Percentiles rank a stretch among this genome's conserved stretches.
Evolutionary conservation across 37 sponge, comb jelly and placozoan genomes (phyloP).

Genomic region (Bolinopsis microptera): DNA sequence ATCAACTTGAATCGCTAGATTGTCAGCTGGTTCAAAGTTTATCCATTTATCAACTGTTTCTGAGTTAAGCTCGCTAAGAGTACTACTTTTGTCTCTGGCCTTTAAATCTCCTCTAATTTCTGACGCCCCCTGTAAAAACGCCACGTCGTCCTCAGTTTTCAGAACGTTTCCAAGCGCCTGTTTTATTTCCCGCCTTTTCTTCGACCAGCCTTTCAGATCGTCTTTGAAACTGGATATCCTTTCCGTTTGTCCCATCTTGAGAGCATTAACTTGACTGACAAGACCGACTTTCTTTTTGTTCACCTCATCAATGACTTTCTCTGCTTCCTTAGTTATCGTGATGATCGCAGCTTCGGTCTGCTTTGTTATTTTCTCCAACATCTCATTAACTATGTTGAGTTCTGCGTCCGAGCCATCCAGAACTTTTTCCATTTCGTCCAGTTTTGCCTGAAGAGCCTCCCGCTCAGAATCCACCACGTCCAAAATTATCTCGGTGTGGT

Average conservation of each 20-base stretch:
- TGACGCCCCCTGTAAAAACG: constrained; percentile 44
- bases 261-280: constrained; percentile 20
- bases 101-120: neutral
- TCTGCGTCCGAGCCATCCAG: neutral
- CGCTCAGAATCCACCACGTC: constrained; percentile 45
- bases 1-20: constrained; percentile 8
- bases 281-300: constrained; percentile 23
- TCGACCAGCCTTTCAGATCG: constrained; percentile 45
- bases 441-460: neutral
- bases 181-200: constrained; percentile 14
- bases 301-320: constrained; percentile 8
- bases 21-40: neutral
- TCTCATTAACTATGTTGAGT: neutral
- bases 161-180: neutral
- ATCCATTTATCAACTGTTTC: constrained; percentile 8
- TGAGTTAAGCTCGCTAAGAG: neutral
- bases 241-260: constrained; percentile 40
- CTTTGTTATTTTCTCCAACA: constrained; percentile 57
- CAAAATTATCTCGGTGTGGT: constrained; percentile 47
- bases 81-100: neutral
- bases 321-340: constrained; percentile 36
- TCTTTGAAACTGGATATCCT: constrained; percentile 10
- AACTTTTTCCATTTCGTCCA: neutral
- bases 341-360: constrained; percentile 55
- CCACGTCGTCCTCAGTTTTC: constrained; percentile 14